These are phyloP conservation scores for Dryococelus australis DNA, from an alignment of 2,888 invertebrate species.

Conservation along the genomic window DNA sequence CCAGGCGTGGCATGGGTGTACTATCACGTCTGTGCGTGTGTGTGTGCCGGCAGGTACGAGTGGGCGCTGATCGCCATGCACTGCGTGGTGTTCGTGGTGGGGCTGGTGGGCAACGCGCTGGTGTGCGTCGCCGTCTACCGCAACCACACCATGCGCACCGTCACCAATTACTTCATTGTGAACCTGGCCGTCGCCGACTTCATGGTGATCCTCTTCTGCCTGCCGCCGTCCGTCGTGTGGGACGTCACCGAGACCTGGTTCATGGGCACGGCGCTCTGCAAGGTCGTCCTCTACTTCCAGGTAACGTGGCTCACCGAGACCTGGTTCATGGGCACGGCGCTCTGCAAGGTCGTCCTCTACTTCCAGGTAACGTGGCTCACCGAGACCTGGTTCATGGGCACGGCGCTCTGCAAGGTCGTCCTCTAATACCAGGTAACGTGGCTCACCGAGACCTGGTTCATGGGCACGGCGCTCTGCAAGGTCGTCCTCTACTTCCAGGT, in stretches of 20 bases:
- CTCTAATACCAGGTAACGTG: constrained; percentile 91
- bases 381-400: constrained; percentile 92
- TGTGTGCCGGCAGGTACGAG: constrained; percentile 64
- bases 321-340: constrained; percentile 86
- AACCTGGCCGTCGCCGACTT: constrained; percentile 90
- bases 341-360: constrained; percentile 89
- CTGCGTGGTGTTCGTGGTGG: constrained; percentile 79
- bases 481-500: constrained; percentile 91
- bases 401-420: constrained; percentile 84
- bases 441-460: constrained; percentile 94
- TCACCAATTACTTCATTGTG: constrained; percentile 93
- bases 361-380: constrained; percentile 94
- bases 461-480: constrained; percentile 86
- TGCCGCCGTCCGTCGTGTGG: constrained; percentile 88
- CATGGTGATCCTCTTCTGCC: constrained; percentile 86
- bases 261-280: constrained; percentile 85
- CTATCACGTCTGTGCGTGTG: no score
- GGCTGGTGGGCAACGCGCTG: constrained; percentile 84
- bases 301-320: constrained; percentile 84
- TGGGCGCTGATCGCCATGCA: constrained; percentile 83
- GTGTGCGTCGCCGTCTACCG: constrained; percentile 90
- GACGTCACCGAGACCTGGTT: constrained; percentile 95
- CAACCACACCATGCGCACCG: constrained; percentile 89
- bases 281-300: constrained; percentile 88
- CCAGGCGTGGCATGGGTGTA: no score